Conservation (phyloP, 2,888 invertebrate genomes). For the Pseudoips prasinana region DNA sequence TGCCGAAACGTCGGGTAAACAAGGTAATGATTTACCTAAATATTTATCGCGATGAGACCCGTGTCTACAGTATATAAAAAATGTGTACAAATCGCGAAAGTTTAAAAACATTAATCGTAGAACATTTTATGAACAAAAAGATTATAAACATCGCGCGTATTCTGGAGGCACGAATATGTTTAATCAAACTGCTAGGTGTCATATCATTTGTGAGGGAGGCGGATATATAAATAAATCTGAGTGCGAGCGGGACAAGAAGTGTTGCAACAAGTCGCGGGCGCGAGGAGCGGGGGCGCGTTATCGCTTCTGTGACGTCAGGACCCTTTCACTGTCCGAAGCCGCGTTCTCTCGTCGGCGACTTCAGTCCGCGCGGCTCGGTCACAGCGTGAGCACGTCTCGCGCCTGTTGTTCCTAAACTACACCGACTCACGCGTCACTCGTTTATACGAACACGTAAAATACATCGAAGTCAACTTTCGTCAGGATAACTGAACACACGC, state of each 20-base stretch:
- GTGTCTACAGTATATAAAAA: too few species aligned
- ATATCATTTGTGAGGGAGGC: conserved; percentile 61
- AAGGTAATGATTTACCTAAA: too few species aligned
- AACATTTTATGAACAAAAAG: conserved; percentile 42
- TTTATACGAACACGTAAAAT: conserved; percentile 34
- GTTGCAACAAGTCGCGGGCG: conserved; percentile 70
- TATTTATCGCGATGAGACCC: too few species aligned
- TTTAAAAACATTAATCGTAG: too few species aligned
- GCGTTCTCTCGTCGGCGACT: conserved; percentile 33
- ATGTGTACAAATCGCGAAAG: too few species aligned
- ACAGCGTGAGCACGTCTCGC: conserved; percentile 72
- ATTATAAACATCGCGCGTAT: conserved; percentile 38
- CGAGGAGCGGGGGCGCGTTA: conserved; percentile 62
- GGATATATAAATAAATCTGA: conserved; percentile 40
- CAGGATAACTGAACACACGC: conserved; percentile 49
- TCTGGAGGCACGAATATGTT: conserved; percentile 44
- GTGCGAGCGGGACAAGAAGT: conserved; percentile 49
- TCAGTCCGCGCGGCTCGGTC: conserved; percentile 80
- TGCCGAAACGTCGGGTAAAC: too few species aligned
- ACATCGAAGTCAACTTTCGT: conserved; percentile 43
- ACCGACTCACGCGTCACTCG: conserved; percentile 62
- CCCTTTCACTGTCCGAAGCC: conserved; percentile 77
- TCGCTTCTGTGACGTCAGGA: conserved; percentile 82
- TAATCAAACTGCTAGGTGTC: conserved; percentile 50
- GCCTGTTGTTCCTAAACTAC: conserved; percentile 61